Evolutionary conservation across 1,140 invertebrate species (phyloP).

Genomic region (Drosophila pruinosa): DNA sequence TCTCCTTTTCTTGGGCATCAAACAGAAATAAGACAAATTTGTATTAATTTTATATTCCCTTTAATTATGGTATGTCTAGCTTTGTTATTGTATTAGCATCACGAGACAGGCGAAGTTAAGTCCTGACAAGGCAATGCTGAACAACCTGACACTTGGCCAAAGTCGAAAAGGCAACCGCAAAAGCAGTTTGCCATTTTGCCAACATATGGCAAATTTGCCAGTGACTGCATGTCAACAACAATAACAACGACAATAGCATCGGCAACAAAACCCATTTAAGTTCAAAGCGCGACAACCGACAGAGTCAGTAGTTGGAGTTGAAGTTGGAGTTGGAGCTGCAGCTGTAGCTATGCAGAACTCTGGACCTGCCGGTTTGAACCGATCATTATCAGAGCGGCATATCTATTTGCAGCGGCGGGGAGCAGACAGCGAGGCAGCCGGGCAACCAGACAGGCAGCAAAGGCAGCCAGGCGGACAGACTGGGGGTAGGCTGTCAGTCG

Average conservation of each 20-base stretch:
- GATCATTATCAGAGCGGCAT: conserved; percentile 77
- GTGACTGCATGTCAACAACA: conserved; percentile 52
- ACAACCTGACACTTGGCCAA: conserved; percentile 47
- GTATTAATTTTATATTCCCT: not conserved
- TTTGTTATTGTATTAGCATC: conserved; percentile 25
- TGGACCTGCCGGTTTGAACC: conserved; percentile 15
- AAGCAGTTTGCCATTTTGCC: conserved; percentile 62
- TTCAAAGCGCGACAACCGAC: conserved; percentile 77
- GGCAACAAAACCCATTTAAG: conserved; percentile 68
- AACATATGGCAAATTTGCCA: conserved; percentile 73
- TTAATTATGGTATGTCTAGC: not conserved
- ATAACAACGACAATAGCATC: conserved; percentile 25
- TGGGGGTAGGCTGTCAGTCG: conserved; percentile 33
- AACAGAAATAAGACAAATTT: not conserved
- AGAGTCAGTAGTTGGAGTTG: conserved; percentile 24
- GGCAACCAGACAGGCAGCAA: not conserved
- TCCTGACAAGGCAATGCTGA: conserved; percentile 32
- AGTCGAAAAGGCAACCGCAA: conserved; percentile 28
- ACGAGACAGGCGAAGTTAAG: not conserved
- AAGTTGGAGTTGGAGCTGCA: conserved; percentile 13
- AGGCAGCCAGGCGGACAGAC: not conserved
- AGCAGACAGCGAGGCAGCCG: not conserved
- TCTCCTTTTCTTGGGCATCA: no score
- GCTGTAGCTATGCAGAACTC: conserved; percentile 12
- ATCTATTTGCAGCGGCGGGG: conserved; percentile 69